These are phyloP conservation scores for Synanthedon vespiformis DNA, from an alignment of 2,888 invertebrate genomes.

Conservation along the genomic window DNA sequence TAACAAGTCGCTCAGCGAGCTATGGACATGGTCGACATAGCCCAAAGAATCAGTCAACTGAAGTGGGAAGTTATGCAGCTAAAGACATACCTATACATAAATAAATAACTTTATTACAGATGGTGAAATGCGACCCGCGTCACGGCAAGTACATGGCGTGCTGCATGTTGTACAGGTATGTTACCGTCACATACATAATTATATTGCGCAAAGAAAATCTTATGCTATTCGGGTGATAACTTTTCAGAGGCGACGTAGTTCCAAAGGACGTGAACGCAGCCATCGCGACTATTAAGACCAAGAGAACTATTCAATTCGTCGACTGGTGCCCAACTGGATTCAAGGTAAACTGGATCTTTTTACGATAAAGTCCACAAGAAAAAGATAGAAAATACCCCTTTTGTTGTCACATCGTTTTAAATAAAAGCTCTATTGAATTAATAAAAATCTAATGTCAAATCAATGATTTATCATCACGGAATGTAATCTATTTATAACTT, in stretches of 20 bases:
- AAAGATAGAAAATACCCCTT: no score
- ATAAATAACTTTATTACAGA: slow-evolving; percentile 57
- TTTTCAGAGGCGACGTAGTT: slow-evolving; percentile 85
- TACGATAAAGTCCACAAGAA: not conserved
- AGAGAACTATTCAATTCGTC: slow-evolving; percentile 89
- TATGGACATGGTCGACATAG: no score
- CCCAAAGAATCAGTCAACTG: no score
- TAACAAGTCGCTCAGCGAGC: no score
- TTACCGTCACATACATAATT: no score
- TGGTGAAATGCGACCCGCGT: slow-evolving; percentile 93
- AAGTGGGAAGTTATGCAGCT: no score
- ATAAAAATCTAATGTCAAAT: no score
- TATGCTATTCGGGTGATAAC: not conserved
- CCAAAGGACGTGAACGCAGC: slow-evolving; percentile 95
- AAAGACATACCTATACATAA: no score
- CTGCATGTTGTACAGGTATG: slow-evolving; percentile 86
- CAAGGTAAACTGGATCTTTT: slow-evolving; percentile 45
- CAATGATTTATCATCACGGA: no score
- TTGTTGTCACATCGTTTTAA: no score
- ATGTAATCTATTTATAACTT: no score
- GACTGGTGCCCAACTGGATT: slow-evolving; percentile 90
- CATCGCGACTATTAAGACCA: slow-evolving; percentile 95
- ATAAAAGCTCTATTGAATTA: no score
- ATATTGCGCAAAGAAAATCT: slow-evolving; percentile 7
- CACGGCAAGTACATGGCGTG: slow-evolving; percentile 95